These are phyloP conservation scores for Bombus affinis DNA, from an alignment of 1,140 invertebrate genomes.

Conservation along the genomic window DNA sequence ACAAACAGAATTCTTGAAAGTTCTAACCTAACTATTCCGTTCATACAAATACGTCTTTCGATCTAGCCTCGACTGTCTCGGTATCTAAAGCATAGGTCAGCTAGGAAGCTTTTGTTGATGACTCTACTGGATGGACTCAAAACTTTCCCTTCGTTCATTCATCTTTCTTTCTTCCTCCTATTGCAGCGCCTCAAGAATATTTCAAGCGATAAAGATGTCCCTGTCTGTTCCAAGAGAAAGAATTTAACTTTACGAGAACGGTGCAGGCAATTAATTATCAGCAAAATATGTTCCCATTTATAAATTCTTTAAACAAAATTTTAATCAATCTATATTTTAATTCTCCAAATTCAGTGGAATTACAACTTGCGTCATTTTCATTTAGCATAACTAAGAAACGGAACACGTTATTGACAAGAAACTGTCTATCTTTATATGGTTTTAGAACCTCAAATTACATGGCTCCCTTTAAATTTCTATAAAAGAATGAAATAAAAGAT, in stretches of 20 bases:
- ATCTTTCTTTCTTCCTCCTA: not conserved
- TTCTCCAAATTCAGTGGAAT: not conserved
- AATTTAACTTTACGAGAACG: not conserved
- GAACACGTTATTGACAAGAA: not conserved
- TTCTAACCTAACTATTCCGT: not conserved
- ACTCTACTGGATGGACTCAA: not conserved
- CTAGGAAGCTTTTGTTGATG: not conserved
- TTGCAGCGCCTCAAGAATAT: not conserved
- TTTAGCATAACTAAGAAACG: not conserved
- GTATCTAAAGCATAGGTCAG: not conserved
- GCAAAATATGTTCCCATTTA: not conserved
- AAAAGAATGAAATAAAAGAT: not conserved
- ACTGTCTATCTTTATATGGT: not conserved
- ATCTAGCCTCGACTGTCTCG: not conserved
- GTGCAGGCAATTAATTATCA: not conserved
- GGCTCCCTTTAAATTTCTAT: too few species aligned
- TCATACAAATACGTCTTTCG: not conserved
- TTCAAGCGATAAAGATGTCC: not conserved
- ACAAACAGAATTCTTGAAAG: slow-evolving; percentile 2
- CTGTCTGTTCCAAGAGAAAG: not conserved
- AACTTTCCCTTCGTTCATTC: not conserved
- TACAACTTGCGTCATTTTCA: not conserved
- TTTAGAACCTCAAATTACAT: too few species aligned
- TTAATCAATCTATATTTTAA: not conserved
- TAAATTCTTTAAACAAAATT: not conserved